These are phyloP conservation scores for Drosophila testacea DNA, from an alignment of 2,888 invertebrate genomes.

Conservation along the genomic window DNA sequence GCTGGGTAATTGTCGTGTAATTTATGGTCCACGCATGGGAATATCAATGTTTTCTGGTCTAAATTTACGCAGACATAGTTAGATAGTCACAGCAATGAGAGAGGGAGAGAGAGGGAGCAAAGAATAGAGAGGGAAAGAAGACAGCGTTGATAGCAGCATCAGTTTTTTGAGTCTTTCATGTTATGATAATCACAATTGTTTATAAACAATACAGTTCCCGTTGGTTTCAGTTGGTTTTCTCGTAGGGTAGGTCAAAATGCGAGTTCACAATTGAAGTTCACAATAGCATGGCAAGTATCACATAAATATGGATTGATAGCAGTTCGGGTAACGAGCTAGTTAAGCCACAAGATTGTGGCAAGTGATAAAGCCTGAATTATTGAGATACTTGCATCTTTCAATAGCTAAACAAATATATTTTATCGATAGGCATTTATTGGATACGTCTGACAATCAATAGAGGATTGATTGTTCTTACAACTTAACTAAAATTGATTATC, in stretches of 20 bases:
- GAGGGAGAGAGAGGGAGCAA: background rate
- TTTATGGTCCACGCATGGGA: conserved; percentile 78
- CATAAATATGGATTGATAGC: conserved; percentile 10
- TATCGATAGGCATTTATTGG: background rate
- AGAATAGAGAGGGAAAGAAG: background rate
- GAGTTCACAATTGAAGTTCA: conserved; percentile 13
- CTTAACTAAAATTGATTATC: too few species aligned
- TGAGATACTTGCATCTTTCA: background rate
- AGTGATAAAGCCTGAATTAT: conserved; percentile 8
- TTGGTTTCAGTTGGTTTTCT: conserved; percentile 8
- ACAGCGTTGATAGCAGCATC: conserved; percentile 21
- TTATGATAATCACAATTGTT: conserved; percentile 48
- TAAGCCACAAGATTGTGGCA: background rate
- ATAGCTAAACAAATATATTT: background rate
- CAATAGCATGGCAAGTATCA: conserved; percentile 1
- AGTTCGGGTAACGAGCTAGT: conserved; percentile 3
- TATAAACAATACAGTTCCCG: conserved; percentile 49
- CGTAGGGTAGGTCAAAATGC: conserved; percentile 40
- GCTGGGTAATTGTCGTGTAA: conserved; percentile 76
- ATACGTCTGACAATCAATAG: background rate
- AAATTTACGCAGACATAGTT: conserved; percentile 48
- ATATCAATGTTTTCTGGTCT: conserved; percentile 71
- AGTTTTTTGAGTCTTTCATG: conserved; percentile 7
- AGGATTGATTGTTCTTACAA: background rate
- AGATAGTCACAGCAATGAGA: conserved; percentile 2